Conservation (phyloP, 2,113 vertebrate species). For the Lagenorhynchus albirostris region DNA sequence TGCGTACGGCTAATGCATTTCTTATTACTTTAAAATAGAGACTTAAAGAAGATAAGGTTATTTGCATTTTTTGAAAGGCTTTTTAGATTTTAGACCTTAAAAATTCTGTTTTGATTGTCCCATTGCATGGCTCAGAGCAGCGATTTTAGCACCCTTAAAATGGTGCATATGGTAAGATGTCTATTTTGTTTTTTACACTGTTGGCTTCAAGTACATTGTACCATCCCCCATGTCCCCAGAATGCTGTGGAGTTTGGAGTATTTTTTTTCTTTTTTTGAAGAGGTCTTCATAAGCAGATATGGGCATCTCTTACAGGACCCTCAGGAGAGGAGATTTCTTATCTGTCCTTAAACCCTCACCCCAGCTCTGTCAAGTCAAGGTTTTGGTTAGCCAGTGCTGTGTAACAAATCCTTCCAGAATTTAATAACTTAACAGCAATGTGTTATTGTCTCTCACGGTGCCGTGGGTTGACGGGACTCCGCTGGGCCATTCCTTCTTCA, state of each 20-base stretch:
- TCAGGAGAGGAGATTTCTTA: neutral
- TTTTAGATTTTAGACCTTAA: slow-evolving; percentile 4
- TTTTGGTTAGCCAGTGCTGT: neutral
- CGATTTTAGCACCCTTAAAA: slow-evolving; percentile 16
- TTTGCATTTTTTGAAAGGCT: slow-evolving; percentile 27
- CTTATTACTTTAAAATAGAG: slow-evolving; percentile 38
- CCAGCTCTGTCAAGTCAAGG: neutral
- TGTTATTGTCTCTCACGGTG: accelerated
- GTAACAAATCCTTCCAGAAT: neutral
- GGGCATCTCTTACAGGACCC: neutral
- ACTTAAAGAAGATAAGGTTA: neutral
- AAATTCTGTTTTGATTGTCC: slow-evolving; percentile 31
- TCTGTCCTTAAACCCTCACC: neutral
- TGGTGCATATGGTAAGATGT: neutral
- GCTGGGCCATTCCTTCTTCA: neutral
- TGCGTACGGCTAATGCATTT: slow-evolving; percentile 48
- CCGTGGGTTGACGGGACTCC: neutral
- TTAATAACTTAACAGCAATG: neutral
- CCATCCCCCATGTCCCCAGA: neutral
- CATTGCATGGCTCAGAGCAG: neutral
- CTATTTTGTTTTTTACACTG: slow-evolving; percentile 2
- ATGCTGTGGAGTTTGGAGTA: neutral
- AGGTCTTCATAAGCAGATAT: neutral
- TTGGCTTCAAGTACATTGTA: neutral
- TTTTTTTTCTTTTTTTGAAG: neutral